Evolutionary conservation across 2,797 vertebrate genomes (phyloP).

Genomic region (Tapirus indicus): DNA sequence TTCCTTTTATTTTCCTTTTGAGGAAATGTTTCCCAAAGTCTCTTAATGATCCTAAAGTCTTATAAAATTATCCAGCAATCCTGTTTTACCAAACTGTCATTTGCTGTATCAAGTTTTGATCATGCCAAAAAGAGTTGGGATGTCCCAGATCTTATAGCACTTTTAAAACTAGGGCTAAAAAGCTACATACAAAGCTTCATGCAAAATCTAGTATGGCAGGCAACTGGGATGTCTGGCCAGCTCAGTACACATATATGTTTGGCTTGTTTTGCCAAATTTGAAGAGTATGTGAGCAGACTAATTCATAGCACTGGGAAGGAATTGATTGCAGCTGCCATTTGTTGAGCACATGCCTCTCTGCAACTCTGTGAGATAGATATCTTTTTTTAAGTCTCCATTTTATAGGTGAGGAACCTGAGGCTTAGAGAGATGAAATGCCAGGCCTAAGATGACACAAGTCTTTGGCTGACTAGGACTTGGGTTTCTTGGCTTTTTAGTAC

Average conservation of each 20-base stretch:
- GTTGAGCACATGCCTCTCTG: not conserved
- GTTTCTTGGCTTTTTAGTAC: slow-evolving; percentile 33
- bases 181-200: not conserved
- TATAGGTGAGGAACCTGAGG: not conserved
- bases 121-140: not conserved
- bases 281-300: not conserved
- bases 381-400: not conserved
- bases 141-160: not conserved
- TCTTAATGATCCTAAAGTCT: slow-evolving; percentile 59
- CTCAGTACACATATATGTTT: not conserved
- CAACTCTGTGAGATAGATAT: not conserved
- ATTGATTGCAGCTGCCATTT: not conserved
- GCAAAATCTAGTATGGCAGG: slow-evolving; percentile 16
- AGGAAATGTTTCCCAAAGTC: slow-evolving; percentile 69
- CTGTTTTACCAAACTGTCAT: slow-evolving; percentile 51
- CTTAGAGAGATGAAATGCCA: not conserved
- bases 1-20: slow-evolving; percentile 64
- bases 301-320: slow-evolving; percentile 7
- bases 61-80: slow-evolving; percentile 60
- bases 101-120: not conserved
- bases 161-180: slow-evolving; percentile 43
- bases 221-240: not conserved
- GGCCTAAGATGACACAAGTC: not conserved
- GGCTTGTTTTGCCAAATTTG: slow-evolving; percentile 36
- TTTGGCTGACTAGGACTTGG: not conserved